phyloP scores from a whole-genome alignment of 2,888 invertebrate species.

The Syrphus vitripennis region DNA sequence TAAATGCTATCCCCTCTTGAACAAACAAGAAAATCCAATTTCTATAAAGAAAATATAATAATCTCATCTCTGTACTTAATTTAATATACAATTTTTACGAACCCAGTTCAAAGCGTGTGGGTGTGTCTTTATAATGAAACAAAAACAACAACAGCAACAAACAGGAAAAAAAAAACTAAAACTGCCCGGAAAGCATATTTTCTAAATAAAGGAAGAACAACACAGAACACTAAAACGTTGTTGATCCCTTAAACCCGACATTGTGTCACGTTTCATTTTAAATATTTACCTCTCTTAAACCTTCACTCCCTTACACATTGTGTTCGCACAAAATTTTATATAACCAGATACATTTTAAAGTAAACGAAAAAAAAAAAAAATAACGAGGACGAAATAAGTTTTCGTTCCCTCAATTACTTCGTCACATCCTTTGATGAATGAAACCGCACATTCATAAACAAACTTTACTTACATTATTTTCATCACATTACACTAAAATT shows the following conservation, averaged over 20 bases:
- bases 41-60: neutral
- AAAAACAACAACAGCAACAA: neutral
- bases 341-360: neutral
- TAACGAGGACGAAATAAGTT: neutral
- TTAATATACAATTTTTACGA: neutral
- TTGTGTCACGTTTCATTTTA: conserved; percentile 38
- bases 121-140: conserved; percentile 2
- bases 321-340: neutral
- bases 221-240: neutral
- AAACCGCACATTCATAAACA: conserved; percentile 46
- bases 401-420: conserved; percentile 34
- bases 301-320: neutral
- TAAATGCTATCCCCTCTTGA: neutral
- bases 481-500: conserved; percentile 29
- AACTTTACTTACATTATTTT: conserved; percentile 27
- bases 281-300: conserved; percentile 8
- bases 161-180: neutral
- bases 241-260: conserved; percentile 20
- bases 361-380: neutral
- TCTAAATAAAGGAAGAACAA: neutral
- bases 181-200: conserved; percentile 1
- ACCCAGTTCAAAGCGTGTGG: neutral
- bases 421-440: conserved; percentile 59
- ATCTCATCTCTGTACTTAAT: neutral
- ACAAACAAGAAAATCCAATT: neutral